Evolutionary conservation across 2,797 vertebrate species (phyloP).

Genomic region (Sebastes matsubarae): DNA sequence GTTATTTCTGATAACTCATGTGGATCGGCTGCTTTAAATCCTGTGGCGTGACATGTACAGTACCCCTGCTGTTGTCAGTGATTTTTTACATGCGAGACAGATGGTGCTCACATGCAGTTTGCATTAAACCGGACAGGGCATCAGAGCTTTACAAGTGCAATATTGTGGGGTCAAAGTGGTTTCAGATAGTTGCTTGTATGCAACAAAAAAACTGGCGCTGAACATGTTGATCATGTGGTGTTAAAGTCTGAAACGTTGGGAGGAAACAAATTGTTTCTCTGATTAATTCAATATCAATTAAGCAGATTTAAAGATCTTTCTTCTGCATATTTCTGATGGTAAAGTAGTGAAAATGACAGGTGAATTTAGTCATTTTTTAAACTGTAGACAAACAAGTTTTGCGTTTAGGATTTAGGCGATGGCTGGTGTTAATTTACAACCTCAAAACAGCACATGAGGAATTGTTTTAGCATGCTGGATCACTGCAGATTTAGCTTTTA

Average conservation of each 20-base stretch:
- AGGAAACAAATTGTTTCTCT: background rate
- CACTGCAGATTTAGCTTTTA: conserved; percentile 11
- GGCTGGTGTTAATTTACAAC: conserved; percentile 38
- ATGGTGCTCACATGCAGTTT: conserved; percentile 34
- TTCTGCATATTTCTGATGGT: background rate
- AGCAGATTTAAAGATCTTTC: background rate
- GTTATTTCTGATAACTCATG: conserved; percentile 62
- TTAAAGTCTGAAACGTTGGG: background rate
- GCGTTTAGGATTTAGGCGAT: background rate
- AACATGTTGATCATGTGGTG: background rate
- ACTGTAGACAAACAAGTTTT: background rate
- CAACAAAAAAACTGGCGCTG: background rate
- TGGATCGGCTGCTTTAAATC: conserved; percentile 34
- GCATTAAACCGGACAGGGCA: conserved; percentile 4
- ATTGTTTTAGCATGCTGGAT: conserved; percentile 10
- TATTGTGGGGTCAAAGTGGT: background rate
- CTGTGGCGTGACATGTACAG: conserved; percentile 32
- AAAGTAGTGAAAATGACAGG: background rate
- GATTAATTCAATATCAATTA: background rate
- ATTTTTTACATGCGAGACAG: conserved; percentile 34
- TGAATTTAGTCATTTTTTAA: background rate
- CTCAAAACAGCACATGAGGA: conserved; percentile 6
- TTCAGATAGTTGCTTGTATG: background rate
- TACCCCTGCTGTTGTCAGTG: conserved; percentile 11
- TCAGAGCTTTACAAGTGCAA: background rate